Evolutionary conservation across 2,888 invertebrate species (phyloP).

Genomic region (Calameuta pallipes): DNA sequence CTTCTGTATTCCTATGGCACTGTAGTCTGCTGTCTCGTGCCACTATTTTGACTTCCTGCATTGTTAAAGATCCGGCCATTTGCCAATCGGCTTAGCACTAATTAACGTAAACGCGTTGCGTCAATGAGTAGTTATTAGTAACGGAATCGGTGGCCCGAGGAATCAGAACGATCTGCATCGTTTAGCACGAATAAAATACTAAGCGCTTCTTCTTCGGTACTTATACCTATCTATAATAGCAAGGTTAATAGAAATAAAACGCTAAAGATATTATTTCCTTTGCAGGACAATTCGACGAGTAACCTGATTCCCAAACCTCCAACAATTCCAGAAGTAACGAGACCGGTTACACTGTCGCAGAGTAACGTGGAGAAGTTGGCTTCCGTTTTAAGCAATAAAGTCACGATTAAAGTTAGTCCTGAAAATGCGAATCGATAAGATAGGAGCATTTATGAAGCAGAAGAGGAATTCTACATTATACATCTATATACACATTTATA

Average conservation of each 20-base stretch:
- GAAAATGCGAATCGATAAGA: slow-evolving; percentile 59
- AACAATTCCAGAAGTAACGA: neutral
- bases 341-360: slow-evolving; percentile 30
- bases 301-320: slow-evolving; percentile 34
- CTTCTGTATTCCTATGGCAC: too few species aligned
- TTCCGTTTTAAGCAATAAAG: slow-evolving; percentile 57
- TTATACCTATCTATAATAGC: neutral
- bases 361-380: slow-evolving; percentile 59
- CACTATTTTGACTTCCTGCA: too few species aligned
- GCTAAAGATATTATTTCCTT: slow-evolving; percentile 3
- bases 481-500: neutral
- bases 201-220: too few species aligned
- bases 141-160: slow-evolving; percentile 1
- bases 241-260: too few species aligned
- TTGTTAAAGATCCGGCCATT: too few species aligned
- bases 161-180: neutral
- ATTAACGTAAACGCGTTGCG: too few species aligned
- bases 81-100: too few species aligned
- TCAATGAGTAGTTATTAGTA: neutral
- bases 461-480: neutral
- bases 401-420: slow-evolving; percentile 63
- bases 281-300: slow-evolving; percentile 42
- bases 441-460: neutral
- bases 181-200: too few species aligned
- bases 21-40: too few species aligned